Base-by-base conservation (phyloP, 2,888 invertebrate genomes). In the Heliconius sara region DNA sequence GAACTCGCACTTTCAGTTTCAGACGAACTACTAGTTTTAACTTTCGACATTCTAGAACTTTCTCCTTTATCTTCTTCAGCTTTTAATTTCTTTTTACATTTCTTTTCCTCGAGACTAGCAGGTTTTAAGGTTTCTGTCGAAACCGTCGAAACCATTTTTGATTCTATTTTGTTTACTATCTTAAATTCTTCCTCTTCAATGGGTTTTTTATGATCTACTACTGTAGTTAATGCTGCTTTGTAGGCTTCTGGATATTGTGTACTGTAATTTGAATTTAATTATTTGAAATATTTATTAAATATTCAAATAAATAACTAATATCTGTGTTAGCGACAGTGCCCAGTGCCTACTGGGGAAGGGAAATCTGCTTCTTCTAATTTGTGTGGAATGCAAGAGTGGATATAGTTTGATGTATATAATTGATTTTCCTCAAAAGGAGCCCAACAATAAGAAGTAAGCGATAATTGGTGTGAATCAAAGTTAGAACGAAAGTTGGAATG, bases 171-270 rank as follows among this genome's bases (percentile, higher is more conserved):
- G 0, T 87, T 82, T 70, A 91, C 91, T 0, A 89, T 85, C 78
- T 90, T 90, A 72, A 92, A 89, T 10, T 92, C 94, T 43, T 93
- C 95, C 39, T 93, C 93, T 1, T 93, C 92, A 0, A 87, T 89
- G 82, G 87, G 95, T 89, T 86, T 94, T 88, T 85, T 93, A 91
- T 87, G 95, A 0, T 94, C 92, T 70, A 93, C 89, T 73, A 96
- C 95, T 7, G 95, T 93, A 72, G 95, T 90, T 78, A 96, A 92
- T 0, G 97, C 97, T 80, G 95, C 91, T 82, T 96, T 96, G 89
- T 96, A 97, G 4, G 97, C 96, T 79, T 96, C 96, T 3, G 97
- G 96, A 87, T 97, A 97, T 87, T 97, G 97, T 2, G 95, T 90
- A 80, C 96, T 96, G 90, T 39, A 93, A 86, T 80, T 63, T 60